phyloP scores from a whole-genome alignment of 2,888 invertebrate genomes.

The Agriopis aurantiaria region DNA sequence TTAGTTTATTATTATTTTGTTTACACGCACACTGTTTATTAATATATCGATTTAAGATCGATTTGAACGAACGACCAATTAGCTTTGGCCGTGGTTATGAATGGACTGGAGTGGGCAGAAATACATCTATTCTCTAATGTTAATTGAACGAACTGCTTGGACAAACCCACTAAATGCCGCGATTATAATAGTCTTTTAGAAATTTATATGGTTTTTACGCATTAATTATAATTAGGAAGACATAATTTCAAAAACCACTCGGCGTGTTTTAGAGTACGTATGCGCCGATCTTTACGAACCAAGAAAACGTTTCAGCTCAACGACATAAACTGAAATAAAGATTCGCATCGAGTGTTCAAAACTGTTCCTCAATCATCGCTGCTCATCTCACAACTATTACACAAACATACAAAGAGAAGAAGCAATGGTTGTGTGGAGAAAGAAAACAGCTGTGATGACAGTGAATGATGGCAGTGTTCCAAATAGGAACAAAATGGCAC shows the following conservation, averaged over 20 bases:
- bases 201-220: not conserved
- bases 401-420: not conserved
- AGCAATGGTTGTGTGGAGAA: conserved; percentile 38
- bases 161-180: not conserved
- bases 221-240: not conserved
- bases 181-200: not conserved
- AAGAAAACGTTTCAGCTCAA: conserved; percentile 52
- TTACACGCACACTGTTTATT: no score
- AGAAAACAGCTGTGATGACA: conserved; percentile 32
- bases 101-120: no score
- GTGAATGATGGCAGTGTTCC: conserved; percentile 63
- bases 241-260: not conserved
- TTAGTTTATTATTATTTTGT: no score
- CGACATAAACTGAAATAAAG: conserved; percentile 48
- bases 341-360: conserved; percentile 44
- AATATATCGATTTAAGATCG: no score
- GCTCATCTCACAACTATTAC: conserved; percentile 2
- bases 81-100: no score
- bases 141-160: not conserved
- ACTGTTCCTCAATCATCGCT: conserved; percentile 22
- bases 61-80: no score
- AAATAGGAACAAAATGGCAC: conserved; percentile 69
- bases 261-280: conserved; percentile 22
- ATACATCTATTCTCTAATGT: not conserved
- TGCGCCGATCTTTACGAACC: conserved; percentile 42